Evolutionary conservation across 2,113 vertebrate genomes (phyloP), one percentile per base, ranked within the genome.

Genomic region (Lepidiolamprologus cunningtoni): DNA sequence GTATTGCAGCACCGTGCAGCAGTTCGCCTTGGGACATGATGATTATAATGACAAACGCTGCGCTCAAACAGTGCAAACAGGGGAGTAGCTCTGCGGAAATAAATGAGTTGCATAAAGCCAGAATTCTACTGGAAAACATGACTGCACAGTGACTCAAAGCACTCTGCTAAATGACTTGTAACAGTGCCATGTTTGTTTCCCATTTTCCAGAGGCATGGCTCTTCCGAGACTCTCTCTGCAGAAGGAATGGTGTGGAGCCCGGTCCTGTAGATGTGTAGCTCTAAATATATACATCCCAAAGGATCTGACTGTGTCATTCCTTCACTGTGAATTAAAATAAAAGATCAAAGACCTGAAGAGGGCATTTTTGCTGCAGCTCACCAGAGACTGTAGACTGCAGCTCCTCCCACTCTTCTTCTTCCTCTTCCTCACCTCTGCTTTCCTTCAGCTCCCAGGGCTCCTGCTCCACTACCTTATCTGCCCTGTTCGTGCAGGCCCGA

Each of bases 301-400:
- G 14, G 37, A 19, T 73, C 28, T 86, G 47, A 80, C 50, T 86
- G 47, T 42, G 76, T 68, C 73, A 80, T 45, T 7, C 50, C 82
- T 76, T 23, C 8, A 12, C 37, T 23, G 3, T 66, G 82, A 53
- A 82, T 80, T 40, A 87, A 87, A 68, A 57, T 11, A 26, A 79
- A 71, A 79, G 83, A 93, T 92, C 82, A 92, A 89, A 92, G 26
- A 55, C 31, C 66, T 23, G 6, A 55, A 61, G 53, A 84, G 53
- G 40, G 13, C 3, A 17, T 50, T 57, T 55, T 53, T 14, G 23
- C 52, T 42, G 9, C n/a, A 81, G 83, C 97, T 97, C 93, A 99
- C 98, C 98, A 91, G 97, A 97, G 81, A 98, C 87, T 91, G 96
- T 97, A 45, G 96, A 96, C 13, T 96, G 96, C 79, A 98, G 96